Base-by-base conservation (phyloP, 2,888 invertebrate species). In the Caenorhabditis uteleia region DNA sequence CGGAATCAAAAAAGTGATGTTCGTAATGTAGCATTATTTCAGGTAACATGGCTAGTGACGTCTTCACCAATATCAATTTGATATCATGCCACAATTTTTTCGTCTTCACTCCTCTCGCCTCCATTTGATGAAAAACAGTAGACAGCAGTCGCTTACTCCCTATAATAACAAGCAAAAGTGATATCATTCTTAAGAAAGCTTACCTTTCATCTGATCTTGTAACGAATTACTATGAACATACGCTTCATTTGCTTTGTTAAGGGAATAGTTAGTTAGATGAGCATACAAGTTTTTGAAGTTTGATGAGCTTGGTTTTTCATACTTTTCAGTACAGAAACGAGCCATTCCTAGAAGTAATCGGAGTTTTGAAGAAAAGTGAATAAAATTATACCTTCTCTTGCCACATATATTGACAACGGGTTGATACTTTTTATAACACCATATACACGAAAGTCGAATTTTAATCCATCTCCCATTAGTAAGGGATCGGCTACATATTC, bases 211-310 rank as follows among this genome's bases (percentile, higher is more conserved):
- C 49, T 82, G 82, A 44, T 82, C 80, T 40, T 77, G 68, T 14
- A 82, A 57, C 2, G 74, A 69, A 31, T 65, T 75, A 50, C 78
- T 79, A 56, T 82, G 84, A 40, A 85, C 80, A 68, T 86, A 87
- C 10, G 82, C 78, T 18, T 77, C 75, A 70, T 84, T 85, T 29
- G 77, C 70, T 70, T 86, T 86, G 68, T 86, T 86, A 46, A 86
- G 77, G 2, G 86, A 86, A 72, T 87, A 87, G 71, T 87, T 87
- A 3, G 86, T 86, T 59, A 86, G 74, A 75, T 86, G 86, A 80
- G 86, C 85, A 75, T 79, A 87, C 1, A 84, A 71, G 60, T 86
- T 84, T 55, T 83, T 78, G 49, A 85, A 76, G 70, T 86, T 86
- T 55, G 81, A 82, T n/a, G 77, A 73, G 3, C 83, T 84, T 8